Percentiles rank a stretch among this genome's conserved stretches.
phyloP scores from a whole-genome alignment of 2,888 invertebrate species.

The Pandemis heparana region DNA sequence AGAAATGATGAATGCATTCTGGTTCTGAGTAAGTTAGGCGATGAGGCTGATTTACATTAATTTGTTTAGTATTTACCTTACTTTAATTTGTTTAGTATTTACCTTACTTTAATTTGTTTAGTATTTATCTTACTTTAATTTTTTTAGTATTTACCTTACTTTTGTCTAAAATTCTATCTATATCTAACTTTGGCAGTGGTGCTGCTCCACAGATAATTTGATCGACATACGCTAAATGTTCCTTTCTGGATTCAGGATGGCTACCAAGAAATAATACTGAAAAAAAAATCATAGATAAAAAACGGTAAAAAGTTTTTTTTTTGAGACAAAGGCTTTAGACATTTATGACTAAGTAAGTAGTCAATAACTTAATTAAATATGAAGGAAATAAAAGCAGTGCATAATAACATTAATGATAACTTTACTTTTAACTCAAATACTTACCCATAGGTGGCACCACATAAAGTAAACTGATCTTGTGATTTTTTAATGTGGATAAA shows the following conservation, averaged over 20 bases:
- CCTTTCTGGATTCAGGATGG: conserved; percentile 84
- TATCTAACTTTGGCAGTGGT: conserved; percentile 86
- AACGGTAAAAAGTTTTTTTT: too few relatives aligned
- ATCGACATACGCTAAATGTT: conserved; percentile 84
- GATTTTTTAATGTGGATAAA: conserved; percentile 85
- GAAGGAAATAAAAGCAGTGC: too few relatives aligned
- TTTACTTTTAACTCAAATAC: conserved; percentile 44
- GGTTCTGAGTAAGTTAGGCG: too few relatives aligned
- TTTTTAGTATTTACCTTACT: conserved; percentile 56
- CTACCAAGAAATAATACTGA: conserved; percentile 89
- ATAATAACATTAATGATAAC: too few relatives aligned
- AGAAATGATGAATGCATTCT: too few relatives aligned
- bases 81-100: conserved; percentile 63
- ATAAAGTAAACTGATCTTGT: conserved; percentile 86
- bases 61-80: conserved; percentile 54
- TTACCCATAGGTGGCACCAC: conserved; percentile 91
- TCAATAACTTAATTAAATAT: too few relatives aligned
- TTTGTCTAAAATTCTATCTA: conserved; percentile 79
- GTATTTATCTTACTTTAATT: conserved; percentile 63
- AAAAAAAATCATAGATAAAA: too few relatives aligned
- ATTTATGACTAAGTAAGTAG: too few relatives aligned
- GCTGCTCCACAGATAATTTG: conserved; percentile 88
- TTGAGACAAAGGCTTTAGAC: too few relatives aligned
- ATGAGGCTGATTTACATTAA: too few relatives aligned
- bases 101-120: conserved; percentile 73